These are phyloP conservation scores for Thymallus thymallus DNA, from an alignment of 2,113 vertebrate genomes.

Conservation along the genomic window DNA sequence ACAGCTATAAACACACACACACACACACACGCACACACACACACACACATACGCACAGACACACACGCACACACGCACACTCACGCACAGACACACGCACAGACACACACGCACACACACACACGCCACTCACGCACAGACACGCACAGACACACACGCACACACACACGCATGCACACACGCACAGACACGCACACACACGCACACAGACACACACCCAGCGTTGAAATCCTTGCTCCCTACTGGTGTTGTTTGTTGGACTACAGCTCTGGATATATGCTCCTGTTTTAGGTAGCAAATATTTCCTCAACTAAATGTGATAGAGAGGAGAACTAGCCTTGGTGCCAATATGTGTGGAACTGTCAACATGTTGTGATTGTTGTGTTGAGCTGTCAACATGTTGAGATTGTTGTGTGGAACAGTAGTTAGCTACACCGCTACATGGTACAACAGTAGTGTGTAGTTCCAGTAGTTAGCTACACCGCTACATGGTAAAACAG, in stretches of 20 bases:
- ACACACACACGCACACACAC: neutral
- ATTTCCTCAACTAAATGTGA: conserved; percentile 68
- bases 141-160: neutral
- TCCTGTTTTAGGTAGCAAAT: conserved; percentile 74
- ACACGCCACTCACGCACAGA: neutral
- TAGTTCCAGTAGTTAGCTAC: too few relatives aligned
- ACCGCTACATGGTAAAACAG: too few relatives aligned
- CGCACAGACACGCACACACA: too few relatives aligned
- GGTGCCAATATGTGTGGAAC: conserved; percentile 53
- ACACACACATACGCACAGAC: neutral
- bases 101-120: neutral
- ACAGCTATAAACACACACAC: conserved; percentile 58
- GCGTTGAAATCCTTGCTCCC: too few relatives aligned
- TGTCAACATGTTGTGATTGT: conserved; percentile 31
- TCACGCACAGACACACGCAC: neutral
- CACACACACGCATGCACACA: too few relatives aligned
- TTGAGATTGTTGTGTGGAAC: too few relatives aligned
- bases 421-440: too few relatives aligned
- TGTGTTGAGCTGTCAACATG: too few relatives aligned
- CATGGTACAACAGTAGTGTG: too few relatives aligned
- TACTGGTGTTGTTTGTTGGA: conserved; percentile 64
- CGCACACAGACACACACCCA: too few relatives aligned
- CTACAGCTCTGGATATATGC: conserved; percentile 55
- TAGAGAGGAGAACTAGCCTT: conserved; percentile 41
- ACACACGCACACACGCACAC: neutral